Evolutionary conservation across 2,797 vertebrate species (phyloP), one percentile per base, ranked within the genome.

Genomic region (Syngnathus rostellatus): DNA sequence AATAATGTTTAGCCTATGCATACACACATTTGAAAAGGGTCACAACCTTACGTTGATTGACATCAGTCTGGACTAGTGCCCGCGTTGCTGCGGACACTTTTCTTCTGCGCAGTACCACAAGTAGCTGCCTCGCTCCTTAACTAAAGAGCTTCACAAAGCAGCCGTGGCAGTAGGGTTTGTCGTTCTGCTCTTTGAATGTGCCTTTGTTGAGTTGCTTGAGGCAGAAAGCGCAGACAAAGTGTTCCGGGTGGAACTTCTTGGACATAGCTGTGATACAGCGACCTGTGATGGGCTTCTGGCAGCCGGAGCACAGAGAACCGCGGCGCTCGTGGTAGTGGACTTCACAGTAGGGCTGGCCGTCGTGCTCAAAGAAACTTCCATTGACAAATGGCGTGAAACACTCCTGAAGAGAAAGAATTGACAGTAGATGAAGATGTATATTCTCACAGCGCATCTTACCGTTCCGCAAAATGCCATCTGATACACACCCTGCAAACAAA

Each of bases 161-260:
- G 87, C 93, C 93, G 80, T 98, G 96, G 81, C 97, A 99, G 90
- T 99, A 99, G 9, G 97, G 97, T 84, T 99, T 99, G 90, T 98
- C 96, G 0, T 99, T 99, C 78, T 99, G 96, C 90, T 99, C 97
- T 84, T 99, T 98, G 86, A 99, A 99, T 81, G 97, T 99, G 87
- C 97, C 97, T 89, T 99, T 99, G 92, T 99, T 99, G 81, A 98
- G 96, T 76, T 98, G 97, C 82, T 98, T 99, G 83, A 98, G 93
- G 84, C 97, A 99, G 89, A 99, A 99, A 89, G 97, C 97, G 55
- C 97, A 99, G 79, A 97, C 96, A 61, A 99, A 99, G 87, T 99
- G 97, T 93, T 99, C 97, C 0, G 97, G 97, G 86, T 99, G 97
- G 81, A 99, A 99, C 88, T 99, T 99, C 91, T 94, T 96, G 82